These are phyloP conservation scores for Pachymerium ferrugineum DNA, from an alignment of 2,888 invertebrate genomes.

Conservation along the genomic window DNA sequence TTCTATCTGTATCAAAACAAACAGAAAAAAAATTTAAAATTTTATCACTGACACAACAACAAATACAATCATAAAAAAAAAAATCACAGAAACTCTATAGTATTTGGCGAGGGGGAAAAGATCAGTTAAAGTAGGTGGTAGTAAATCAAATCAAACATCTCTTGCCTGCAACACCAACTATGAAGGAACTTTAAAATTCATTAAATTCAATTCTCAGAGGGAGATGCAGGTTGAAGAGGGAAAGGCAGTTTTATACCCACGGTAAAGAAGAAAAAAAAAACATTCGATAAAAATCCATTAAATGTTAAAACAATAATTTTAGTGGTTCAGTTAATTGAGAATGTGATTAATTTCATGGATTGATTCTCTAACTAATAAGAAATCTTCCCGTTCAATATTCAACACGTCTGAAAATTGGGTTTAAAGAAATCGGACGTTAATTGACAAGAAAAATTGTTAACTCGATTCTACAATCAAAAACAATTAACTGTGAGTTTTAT, in stretches of 20 bases:
- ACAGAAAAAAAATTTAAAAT: slow-evolving; percentile 48
- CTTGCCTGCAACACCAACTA: slow-evolving; percentile 5
- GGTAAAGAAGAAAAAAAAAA: not conserved
- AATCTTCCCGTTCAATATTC: no score
- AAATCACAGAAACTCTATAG: not conserved
- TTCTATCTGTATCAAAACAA: slow-evolving; percentile 76
- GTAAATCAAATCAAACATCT: slow-evolving; percentile 1
- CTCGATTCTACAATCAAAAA: not conserved
- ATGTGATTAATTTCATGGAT: no score
- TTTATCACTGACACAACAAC: not conserved
- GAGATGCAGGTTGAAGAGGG: not conserved
- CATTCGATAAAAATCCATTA: not conserved
- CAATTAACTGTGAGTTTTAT: not conserved
- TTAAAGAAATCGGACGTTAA: no score
- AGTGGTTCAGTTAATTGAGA: no score
- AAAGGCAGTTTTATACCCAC: not conserved
- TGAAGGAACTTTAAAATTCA: slow-evolving; percentile 16
- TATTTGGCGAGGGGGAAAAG: not conserved
- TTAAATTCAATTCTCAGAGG: slow-evolving; percentile 9
- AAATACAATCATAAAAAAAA: not conserved
- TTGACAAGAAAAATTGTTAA: no score
- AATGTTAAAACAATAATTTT: no score
- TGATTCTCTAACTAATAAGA: no score
- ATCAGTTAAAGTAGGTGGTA: not conserved
- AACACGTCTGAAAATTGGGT: no score